Percentiles rank a stretch among this genome's conserved stretches.
phyloP scores from a whole-genome alignment of 2,797 vertebrate species.

The Argyrosomus regius region DNA sequence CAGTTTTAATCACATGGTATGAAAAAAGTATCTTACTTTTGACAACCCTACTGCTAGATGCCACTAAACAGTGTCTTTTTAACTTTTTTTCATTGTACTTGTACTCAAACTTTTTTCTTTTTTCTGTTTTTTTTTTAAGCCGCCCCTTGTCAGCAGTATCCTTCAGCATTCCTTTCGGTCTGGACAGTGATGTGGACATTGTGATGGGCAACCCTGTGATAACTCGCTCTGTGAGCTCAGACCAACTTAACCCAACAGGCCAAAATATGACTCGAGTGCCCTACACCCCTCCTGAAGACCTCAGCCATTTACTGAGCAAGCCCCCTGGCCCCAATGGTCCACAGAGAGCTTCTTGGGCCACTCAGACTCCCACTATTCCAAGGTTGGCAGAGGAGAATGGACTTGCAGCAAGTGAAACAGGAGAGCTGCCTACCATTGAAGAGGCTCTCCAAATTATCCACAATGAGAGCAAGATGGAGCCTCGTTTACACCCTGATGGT shows the following conservation, averaged over 20 bases:
- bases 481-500: slow-evolving; percentile 92
- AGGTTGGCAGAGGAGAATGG: slow-evolving; percentile 84
- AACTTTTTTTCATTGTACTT: slow-evolving; percentile 41
- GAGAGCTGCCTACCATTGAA: slow-evolving; percentile 93
- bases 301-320: slow-evolving; percentile 74
- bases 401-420: slow-evolving; percentile 74
- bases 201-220: slow-evolving; percentile 95
- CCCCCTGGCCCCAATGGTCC: slow-evolving; percentile 74
- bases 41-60: no score
- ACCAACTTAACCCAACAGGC: slow-evolving; percentile 86
- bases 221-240: slow-evolving; percentile 92
- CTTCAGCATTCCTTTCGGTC: slow-evolving; percentile 96
- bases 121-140: slow-evolving; percentile 52
- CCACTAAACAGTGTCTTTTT: neutral
- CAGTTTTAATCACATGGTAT: no score
- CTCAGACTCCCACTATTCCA: slow-evolving; percentile 76
- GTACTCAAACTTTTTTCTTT: slow-evolving; percentile 17
- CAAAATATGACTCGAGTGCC: slow-evolving; percentile 71
- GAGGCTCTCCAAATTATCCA: slow-evolving; percentile 96
- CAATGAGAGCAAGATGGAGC: slow-evolving; percentile 90
- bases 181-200: slow-evolving; percentile 95
- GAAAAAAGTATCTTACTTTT: no score
- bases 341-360: slow-evolving; percentile 85
- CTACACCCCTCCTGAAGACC: slow-evolving; percentile 79
- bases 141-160: slow-evolving; percentile 92